Conservation (phyloP, 2,797 vertebrate species). For the Prionace glauca region DNA sequence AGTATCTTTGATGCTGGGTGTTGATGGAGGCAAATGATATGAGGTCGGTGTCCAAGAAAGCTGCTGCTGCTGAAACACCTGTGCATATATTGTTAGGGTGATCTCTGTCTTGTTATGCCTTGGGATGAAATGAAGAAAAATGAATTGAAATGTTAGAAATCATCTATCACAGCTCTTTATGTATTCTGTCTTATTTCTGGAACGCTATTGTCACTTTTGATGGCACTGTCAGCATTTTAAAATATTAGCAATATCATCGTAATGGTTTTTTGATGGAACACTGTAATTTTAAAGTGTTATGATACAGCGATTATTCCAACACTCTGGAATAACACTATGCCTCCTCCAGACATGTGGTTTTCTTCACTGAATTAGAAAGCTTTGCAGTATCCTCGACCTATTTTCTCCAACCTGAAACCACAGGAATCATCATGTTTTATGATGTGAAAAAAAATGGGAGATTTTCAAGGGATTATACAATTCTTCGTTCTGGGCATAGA, state of each 20-base stretch:
- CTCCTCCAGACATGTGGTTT: neutral
- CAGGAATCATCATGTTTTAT: neutral
- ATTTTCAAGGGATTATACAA: neutral
- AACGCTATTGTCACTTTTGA: conserved; percentile 15
- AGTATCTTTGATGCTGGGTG: neutral
- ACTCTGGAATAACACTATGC: neutral
- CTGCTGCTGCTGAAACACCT: neutral
- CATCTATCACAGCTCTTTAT: neutral
- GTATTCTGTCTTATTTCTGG: conserved; percentile 4
- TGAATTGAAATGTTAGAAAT: conserved; percentile 18
- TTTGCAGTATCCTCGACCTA: neutral
- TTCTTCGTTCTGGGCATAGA: neutral
- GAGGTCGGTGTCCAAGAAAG: neutral
- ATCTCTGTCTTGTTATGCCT: neutral
- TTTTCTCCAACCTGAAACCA: neutral
- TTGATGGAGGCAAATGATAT: neutral
- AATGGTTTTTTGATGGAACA: conserved; percentile 12
- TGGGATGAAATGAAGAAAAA: neutral
- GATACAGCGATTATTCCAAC: conserved; percentile 14
- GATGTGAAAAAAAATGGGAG: neutral
- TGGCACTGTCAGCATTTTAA: neutral
- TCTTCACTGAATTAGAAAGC: neutral
- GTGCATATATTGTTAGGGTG: neutral
- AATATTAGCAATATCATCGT: neutral
- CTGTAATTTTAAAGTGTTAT: conserved; percentile 22